Base-by-base conservation (phyloP, 2,888 invertebrate genomes). In the Periphyllus acericola region DNA sequence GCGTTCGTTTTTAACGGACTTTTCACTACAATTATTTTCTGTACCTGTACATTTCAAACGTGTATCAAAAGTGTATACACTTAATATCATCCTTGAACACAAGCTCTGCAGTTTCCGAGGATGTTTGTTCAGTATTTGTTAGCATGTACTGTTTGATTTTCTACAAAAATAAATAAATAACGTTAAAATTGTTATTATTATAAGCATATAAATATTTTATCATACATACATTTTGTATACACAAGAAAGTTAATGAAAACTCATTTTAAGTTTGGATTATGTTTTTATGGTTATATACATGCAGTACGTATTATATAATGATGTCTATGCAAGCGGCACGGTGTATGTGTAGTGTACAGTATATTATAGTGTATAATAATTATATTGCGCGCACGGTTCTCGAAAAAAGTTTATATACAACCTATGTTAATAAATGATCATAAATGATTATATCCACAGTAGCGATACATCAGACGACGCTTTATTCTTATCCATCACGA, bases 91-190 rank as follows among this genome's bases (percentile, higher is more conserved):
- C 83, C 32, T 66, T 21, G 66, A 75, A 83, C 40, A 75, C 40
- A 75, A 75, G n/a, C 55, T 74, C 29, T 11, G 40, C n/a, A 19
- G 36, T 60, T 83, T 75, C 29, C 29, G 83, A 75, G 83, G 60
- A 83, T 75, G 83, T 84, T 84, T 84, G 60, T 76, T 83, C 32
- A 66, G 60, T 84, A 46, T 84, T 74, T 55, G 74, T 83, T 83
- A 74, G 52, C 83, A 55, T 36, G 55, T 55, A 36, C 74, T 74
- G 83, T 83, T 83, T 83, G 74, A 60, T 55, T 83, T 83, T 83
- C n/a, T n/a, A 74, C 83, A 74, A 72, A 83, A 83, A 82, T 82
- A 82, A 83, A 83, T 74, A 74, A 83, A 83, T 74, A 83, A 60
- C 21, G 29, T 60, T 60, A 66, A 36, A 34, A 66, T 83, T 40